Conservation (phyloP, 1,140 invertebrate genomes). For the Hypsibius dujardini region DNA sequence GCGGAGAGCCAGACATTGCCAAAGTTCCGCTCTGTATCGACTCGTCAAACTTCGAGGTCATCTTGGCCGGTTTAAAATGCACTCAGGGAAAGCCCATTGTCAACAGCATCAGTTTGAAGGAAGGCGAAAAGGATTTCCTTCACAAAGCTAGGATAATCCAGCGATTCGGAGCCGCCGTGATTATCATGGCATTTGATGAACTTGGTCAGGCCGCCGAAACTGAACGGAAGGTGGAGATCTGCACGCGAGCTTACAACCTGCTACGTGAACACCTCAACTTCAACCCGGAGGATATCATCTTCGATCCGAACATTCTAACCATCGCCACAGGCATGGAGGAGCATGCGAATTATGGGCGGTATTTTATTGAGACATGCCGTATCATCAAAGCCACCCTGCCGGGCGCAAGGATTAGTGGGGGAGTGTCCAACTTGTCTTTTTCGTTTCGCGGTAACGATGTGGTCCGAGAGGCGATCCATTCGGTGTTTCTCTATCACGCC, state of each 20-base stretch:
- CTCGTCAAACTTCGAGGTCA: conserved; percentile 42
- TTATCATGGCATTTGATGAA: conserved; percentile 38
- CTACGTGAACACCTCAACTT: conserved; percentile 40
- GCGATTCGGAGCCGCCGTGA: conserved; percentile 43
- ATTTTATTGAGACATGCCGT: conserved; percentile 41
- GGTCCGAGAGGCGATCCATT: conserved; percentile 46
- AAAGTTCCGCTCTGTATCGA: conserved; percentile 44
- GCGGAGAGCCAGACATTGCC: conserved; percentile 42
- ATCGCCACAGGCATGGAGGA: conserved; percentile 47
- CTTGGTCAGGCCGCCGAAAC: conserved; percentile 40
- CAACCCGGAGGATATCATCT: conserved; percentile 44
- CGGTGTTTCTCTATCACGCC: conserved; percentile 44
- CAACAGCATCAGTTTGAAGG: conserved; percentile 43
- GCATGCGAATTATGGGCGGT: conserved; percentile 41
- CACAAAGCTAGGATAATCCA: conserved; percentile 33
- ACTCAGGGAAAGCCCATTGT: conserved; percentile 45
- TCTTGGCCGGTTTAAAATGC: conserved; percentile 44
- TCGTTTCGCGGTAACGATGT: conserved; percentile 45
- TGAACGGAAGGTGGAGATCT: conserved; percentile 41
- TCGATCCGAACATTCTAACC: conserved; percentile 47
- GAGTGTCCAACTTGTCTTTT: conserved; percentile 47
- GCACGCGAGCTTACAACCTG: conserved; percentile 38
- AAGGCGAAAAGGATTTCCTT: conserved; percentile 37
- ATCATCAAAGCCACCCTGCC: conserved; percentile 35
- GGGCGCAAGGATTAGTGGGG: conserved; percentile 41